Percentiles rank a stretch among this genome's conserved stretches.
phyloP scores from a whole-genome alignment of 2,797 vertebrate genomes.

The Columba guinea region DNA sequence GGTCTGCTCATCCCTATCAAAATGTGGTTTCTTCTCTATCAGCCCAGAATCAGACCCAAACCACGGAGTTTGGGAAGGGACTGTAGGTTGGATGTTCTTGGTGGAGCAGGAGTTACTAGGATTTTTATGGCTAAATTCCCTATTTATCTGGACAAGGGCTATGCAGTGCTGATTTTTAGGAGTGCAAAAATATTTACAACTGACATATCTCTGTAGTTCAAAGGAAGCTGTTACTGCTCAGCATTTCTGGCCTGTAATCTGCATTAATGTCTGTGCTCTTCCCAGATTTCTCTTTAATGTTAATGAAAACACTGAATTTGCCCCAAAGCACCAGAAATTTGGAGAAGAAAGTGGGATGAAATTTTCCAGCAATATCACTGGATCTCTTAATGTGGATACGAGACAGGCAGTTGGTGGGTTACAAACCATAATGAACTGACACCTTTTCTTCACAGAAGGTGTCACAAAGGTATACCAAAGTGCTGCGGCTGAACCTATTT shows the following conservation, averaged over 20 bases:
- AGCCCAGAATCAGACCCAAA: neutral
- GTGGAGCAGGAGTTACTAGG: neutral
- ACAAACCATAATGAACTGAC: neutral
- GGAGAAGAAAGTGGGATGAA: constrained; percentile 3
- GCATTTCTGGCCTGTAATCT: constrained; percentile 54
- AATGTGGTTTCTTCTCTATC: neutral
- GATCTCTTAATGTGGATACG: neutral
- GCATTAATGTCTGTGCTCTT: constrained; percentile 43
- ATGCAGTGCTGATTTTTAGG: neutral
- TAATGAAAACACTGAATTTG: constrained; percentile 55
- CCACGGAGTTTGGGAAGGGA: accelerated
- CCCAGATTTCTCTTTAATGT: constrained; percentile 59
- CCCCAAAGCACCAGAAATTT: constrained; percentile 39
- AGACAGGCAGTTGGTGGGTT: neutral
- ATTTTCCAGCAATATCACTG: neutral
- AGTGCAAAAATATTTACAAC: constrained; percentile 39
- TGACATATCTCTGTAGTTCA: constrained; percentile 23
- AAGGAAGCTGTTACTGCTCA: constrained; percentile 48
- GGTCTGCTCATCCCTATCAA: neutral
- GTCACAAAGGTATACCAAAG: neutral
- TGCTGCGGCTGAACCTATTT: neutral
- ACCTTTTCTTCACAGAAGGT: neutral
- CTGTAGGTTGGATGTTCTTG: neutral
- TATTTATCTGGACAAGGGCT: neutral
- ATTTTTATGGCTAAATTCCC: neutral